Conservation (phyloP, 2,113 vertebrate genomes). For the Acanthochromis polyacanthus region DNA sequence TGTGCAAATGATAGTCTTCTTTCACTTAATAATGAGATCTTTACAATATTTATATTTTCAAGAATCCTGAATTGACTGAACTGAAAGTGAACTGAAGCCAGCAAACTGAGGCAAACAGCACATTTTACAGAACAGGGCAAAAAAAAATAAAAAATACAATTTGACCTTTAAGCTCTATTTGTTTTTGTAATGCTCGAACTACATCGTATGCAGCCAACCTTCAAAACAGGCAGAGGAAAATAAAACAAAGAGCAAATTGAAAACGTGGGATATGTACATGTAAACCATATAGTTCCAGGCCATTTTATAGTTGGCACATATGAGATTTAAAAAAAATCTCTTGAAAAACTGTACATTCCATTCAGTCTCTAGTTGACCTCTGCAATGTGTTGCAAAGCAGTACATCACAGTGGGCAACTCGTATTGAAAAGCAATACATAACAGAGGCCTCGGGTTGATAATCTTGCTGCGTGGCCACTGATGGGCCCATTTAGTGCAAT, state of each 20-base stretch:
- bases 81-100: constrained; percentile 20
- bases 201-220: constrained; percentile 29
- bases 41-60: constrained; percentile 50
- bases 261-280: constrained; percentile 68
- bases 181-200: constrained; percentile 46
- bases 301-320: constrained; percentile 87
- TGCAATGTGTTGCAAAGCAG: constrained; percentile 29
- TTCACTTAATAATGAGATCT: constrained; percentile 9
- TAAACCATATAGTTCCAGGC: constrained; percentile 73
- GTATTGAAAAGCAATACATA: constrained; percentile 16
- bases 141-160: constrained; percentile 1
- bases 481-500: constrained; percentile 16
- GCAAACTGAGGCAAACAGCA: constrained; percentile 15
- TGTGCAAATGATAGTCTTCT: constrained; percentile 52
- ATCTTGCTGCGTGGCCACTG: constrained; percentile 4
- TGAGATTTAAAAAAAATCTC: constrained; percentile 65
- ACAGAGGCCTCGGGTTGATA: not conserved
- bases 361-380: constrained; percentile 42
- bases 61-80: constrained; percentile 22
- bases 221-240: constrained; percentile 48
- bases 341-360: constrained; percentile 68
- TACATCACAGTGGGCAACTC: not conserved
- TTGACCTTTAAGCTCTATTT: constrained; percentile 48
- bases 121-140: constrained; percentile 53
- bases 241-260: constrained; percentile 28